These are phyloP conservation scores for Platalea minor DNA, from an alignment of 2,797 vertebrate species.

Conservation along the genomic window DNA sequence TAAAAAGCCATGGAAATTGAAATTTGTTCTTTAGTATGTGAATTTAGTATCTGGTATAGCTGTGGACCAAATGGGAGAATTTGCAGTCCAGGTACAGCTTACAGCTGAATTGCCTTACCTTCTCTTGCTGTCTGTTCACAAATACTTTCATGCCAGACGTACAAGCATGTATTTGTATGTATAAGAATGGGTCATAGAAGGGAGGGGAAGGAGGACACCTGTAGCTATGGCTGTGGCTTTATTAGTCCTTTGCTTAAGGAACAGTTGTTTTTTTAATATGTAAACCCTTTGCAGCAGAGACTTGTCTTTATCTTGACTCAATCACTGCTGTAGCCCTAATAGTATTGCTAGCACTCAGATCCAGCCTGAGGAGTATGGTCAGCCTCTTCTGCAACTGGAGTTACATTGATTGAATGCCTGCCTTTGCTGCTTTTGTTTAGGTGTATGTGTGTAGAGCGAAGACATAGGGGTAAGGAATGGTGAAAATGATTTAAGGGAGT, in stretches of 20 bases:
- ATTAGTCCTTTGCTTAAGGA: background rate
- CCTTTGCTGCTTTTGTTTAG: background rate
- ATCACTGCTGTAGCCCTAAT: background rate
- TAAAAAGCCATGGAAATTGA: background rate
- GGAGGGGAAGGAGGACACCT: background rate
- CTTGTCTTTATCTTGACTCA: background rate
- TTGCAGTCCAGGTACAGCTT: background rate
- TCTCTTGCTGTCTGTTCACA: background rate
- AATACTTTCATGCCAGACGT: background rate
- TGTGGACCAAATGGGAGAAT: background rate
- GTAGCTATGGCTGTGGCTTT: background rate
- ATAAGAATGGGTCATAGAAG: background rate
- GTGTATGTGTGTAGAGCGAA: fast-evolving
- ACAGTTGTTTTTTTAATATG: fast-evolving
- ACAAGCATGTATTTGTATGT: background rate
- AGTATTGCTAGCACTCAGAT: background rate
- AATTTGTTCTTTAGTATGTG: background rate
- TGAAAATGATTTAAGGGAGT: background rate
- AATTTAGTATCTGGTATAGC: background rate
- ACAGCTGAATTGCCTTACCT: background rate
- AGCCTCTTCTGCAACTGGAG: background rate
- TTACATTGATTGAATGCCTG: fast-evolving
- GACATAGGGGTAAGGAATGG: background rate
- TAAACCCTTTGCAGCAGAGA: background rate
- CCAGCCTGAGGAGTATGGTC: background rate